Evolutionary conservation across 2,113 vertebrate species (phyloP).

Genomic region (Puntigrus tetrazona): DNA sequence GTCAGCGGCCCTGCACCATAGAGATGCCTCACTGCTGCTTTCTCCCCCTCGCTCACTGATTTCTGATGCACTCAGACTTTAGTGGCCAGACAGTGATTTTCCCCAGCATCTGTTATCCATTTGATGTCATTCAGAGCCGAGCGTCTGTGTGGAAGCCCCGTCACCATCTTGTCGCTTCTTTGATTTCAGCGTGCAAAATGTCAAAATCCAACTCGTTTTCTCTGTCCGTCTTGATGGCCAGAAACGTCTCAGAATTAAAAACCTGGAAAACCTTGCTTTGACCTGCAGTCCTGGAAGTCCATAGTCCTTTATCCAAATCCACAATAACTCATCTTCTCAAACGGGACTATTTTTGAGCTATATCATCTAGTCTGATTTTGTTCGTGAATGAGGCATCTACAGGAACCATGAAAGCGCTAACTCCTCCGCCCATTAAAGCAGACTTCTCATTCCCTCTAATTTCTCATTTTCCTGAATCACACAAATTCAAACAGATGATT

Average conservation of each 20-base stretch:
- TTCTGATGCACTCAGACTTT: conserved; percentile 34
- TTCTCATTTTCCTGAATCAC: not conserved
- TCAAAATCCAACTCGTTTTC: not conserved
- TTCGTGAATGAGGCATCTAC: not conserved
- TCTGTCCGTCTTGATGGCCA: not conserved
- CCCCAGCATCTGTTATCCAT: conserved; percentile 8
- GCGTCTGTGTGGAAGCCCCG: not conserved
- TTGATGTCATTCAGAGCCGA: not conserved
- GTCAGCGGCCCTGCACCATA: not conserved
- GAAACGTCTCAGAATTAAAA: not conserved
- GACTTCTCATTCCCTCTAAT: not conserved
- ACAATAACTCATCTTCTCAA: not conserved
- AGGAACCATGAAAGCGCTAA: not conserved
- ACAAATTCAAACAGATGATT: not conserved
- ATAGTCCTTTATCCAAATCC: too few species aligned
- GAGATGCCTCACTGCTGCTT: conserved; percentile 12
- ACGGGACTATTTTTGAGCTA: not conserved
- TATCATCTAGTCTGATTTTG: not conserved
- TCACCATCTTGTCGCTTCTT: not conserved
- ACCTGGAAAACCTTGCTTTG: not conserved
- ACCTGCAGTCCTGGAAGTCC: too few species aligned
- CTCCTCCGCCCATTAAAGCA: not conserved
- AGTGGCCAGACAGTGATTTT: conserved; percentile 25
- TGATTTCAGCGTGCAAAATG: conserved; percentile 16
- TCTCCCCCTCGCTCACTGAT: conserved; percentile 5